Evolutionary conservation across 2,797 vertebrate species (phyloP), one percentile per base, ranked within the genome.

Genomic region (Pogonophryne albipinna): DNA sequence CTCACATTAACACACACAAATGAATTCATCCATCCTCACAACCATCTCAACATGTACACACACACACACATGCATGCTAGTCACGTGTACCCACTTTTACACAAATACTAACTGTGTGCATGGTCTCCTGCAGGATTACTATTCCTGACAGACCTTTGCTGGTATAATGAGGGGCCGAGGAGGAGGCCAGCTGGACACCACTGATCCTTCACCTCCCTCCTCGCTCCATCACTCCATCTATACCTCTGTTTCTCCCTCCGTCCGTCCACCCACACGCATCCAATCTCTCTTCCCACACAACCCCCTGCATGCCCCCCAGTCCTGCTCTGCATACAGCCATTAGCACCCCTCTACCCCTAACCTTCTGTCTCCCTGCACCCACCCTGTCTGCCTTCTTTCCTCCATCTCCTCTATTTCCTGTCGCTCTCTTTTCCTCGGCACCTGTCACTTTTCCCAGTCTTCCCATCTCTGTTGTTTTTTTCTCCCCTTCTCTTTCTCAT

Each of bases 171-270:
- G 88, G 71, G 76, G 76, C 84, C 62, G 62, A 78, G 82, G 73
- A 85, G 78, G 65, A 87, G 90, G 88, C 82, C 92, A 93, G 90
- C 85, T 92, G 91, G 91, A 91, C 91, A 91, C 74, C 85, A 83
- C 71, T 84, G 84, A 86, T 92, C 91, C 83, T 77, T 89, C 78
- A 80, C 80, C 87, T 81, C 80, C 76, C 50, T 61, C 80, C 87
- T 81, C 80, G 74, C 50, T 61, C 76, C 52, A 79, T 79, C 76
- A 14, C 47, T 85, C 66, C 66, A 51, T 83, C 78, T 58, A 67
- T 78, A 69, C 70, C 59, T 67, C 75, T 71, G 52, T 66, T 73
- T 46, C 71, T 66, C 66, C 47, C 46, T 69, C 55, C 62, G 51
- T 23, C 63, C 68, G 64, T 60, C 20, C 78, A 50, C 67, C 6